Conservation (phyloP, 2,888 invertebrate genomes). For the Nephrocerus scutellatus region DNA sequence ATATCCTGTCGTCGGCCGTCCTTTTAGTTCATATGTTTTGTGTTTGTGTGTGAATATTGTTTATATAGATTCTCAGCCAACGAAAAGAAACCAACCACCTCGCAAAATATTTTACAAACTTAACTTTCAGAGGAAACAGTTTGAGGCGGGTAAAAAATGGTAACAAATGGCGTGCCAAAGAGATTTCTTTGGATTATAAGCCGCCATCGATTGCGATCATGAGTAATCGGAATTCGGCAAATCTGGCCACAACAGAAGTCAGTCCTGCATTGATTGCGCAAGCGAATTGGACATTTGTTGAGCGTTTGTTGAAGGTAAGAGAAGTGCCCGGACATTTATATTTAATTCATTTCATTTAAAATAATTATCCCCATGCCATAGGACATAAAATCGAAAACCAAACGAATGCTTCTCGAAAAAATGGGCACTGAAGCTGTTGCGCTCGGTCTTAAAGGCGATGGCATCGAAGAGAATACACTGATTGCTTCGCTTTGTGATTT, state of each 20-base stretch:
- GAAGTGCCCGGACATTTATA: constrained; percentile 12
- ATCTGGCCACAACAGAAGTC: constrained; percentile 43
- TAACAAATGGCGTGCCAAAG: constrained; percentile 59
- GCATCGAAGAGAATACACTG: constrained; percentile 93
- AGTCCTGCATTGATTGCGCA: constrained; percentile 89
- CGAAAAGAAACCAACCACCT: constrained; percentile 22
- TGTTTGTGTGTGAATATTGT: too few relatives aligned
- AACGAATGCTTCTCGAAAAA: constrained; percentile 97
- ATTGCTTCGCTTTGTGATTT: constrained; percentile 98
- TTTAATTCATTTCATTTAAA: constrained; percentile 3
- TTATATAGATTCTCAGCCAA: too few relatives aligned
- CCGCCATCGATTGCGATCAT: constrained; percentile 35
- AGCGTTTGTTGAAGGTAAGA: constrained; percentile 84
- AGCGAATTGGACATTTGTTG: constrained; percentile 97
- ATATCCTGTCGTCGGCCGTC: too few relatives aligned
- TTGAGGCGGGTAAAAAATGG: constrained; percentile 56
- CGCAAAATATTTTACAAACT: constrained; percentile 22
- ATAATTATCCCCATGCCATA: constrained; percentile 42
- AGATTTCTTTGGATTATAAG: constrained; percentile 52
- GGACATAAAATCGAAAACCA: constrained; percentile 92
- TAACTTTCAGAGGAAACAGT: constrained; percentile 48
- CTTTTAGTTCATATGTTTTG: too few relatives aligned
- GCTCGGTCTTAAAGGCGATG: constrained; percentile 80
- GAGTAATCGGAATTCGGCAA: constrained; percentile 41
- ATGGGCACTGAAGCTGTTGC: constrained; percentile 97